Evolutionary conservation across 2,797 vertebrate genomes (phyloP).

Genomic region (Hipposideros larvatus): DNA sequence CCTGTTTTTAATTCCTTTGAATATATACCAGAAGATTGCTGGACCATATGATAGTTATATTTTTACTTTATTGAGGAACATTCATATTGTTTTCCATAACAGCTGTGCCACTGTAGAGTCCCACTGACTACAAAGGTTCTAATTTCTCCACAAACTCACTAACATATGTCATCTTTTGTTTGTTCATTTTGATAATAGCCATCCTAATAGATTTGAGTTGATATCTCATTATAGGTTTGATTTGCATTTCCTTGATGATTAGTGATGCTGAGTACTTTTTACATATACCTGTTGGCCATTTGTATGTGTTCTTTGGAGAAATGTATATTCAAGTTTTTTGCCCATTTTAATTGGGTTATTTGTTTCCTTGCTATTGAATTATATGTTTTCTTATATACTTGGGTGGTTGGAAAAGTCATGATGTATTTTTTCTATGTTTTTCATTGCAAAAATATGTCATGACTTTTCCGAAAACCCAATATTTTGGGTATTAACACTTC

Average conservation of each 20-base stretch:
- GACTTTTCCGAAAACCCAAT: background rate
- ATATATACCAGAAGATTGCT: background rate
- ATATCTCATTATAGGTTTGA: too few species aligned
- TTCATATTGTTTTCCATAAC: background rate
- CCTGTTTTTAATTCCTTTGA: background rate
- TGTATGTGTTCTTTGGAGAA: background rate
- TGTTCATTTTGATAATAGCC: background rate
- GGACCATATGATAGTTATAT: background rate
- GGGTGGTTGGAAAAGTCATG: too few species aligned
- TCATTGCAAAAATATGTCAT: too few species aligned
- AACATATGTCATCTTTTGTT: background rate
- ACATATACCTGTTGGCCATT: background rate
- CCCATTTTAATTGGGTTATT: background rate
- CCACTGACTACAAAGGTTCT: background rate
- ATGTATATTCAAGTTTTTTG: background rate
- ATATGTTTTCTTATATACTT: background rate
- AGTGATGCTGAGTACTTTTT: too few species aligned
- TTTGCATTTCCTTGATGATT: too few species aligned
- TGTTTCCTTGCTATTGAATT: background rate
- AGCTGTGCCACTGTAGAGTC: background rate
- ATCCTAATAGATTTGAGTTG: too few species aligned
- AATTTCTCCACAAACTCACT: background rate
- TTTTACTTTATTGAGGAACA: background rate
- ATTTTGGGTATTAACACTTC: background rate
- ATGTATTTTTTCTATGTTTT: too few species aligned